A percentile compares a stretch with the other conserved stretches of the same genome.
Conservation (phyloP, 1,140 invertebrate species). For the Habropoda laboriosa region DNA sequence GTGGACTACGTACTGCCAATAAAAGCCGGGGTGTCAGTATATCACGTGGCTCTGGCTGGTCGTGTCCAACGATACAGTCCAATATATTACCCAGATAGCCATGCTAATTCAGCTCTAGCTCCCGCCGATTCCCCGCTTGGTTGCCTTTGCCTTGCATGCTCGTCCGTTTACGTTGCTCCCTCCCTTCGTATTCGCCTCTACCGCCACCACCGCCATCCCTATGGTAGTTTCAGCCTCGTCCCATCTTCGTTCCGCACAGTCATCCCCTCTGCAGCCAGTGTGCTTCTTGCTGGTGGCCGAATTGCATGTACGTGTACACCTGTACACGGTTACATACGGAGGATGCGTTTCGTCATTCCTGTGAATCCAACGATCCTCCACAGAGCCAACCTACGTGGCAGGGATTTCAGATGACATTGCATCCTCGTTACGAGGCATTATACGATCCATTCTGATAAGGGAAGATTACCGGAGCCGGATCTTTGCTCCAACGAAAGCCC, state of each 20-base stretch:
- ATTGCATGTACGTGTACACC: constrained; percentile 3
- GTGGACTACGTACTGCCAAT: constrained; percentile 67
- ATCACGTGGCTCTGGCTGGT: constrained; percentile 65
- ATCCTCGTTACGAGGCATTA: constrained; percentile 69
- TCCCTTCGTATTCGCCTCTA: neutral
- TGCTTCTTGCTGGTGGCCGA: constrained; percentile 15
- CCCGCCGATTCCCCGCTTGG: constrained; percentile 60
- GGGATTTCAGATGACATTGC: constrained; percentile 68
- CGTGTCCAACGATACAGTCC: constrained; percentile 73
- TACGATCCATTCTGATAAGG: constrained; percentile 59
- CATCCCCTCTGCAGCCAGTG: neutral
- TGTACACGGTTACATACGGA: constrained; percentile 15
- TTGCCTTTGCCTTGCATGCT: constrained; percentile 54
- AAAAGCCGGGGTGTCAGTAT: constrained; percentile 67
- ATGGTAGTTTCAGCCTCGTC: neutral
- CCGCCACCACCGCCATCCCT: neutral
- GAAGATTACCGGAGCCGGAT: constrained; percentile 56
- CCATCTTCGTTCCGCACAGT: neutral
- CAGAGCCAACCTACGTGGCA: constrained; percentile 59
- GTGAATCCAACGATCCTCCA: constrained; percentile 60
- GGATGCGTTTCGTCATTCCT: constrained; percentile 62
- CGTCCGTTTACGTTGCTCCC: constrained; percentile 27
- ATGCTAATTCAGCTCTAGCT: constrained; percentile 74
- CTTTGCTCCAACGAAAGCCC: constrained; percentile 40
- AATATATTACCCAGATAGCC: constrained; percentile 77